Evolutionary conservation across 2,797 vertebrate genomes (phyloP), one percentile per base, ranked within the genome.

Genomic region (Semaprochilodus insignis): DNA sequence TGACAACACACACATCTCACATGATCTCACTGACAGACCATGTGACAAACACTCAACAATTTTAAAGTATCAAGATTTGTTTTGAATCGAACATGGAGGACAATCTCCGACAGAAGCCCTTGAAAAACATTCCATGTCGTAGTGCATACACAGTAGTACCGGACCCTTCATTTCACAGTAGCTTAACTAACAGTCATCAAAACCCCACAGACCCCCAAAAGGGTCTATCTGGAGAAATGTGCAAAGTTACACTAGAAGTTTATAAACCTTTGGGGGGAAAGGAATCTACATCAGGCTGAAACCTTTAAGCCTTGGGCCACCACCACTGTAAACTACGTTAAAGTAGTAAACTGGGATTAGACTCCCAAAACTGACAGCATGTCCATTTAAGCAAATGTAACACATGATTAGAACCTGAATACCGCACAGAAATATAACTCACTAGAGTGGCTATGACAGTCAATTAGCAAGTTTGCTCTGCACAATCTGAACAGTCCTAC

Each of bases 211-310:
- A 62, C 19, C 23, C 77, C 10, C 23, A 82, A 74, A 78, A 54
- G 84, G 72, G 60, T 85, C 66, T 83, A 84, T 63, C 52, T 55
- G 74, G 34, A 86, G 66, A 86, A 93, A 91, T 90, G 91, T 91
- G 87, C 87, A 88, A 59, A 72, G 71, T 86, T 17, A 74, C 0
- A 21, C n/a, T 2, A 78, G 54, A 34, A 25, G 31, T 44, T 62
- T 57, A 34, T 13, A 73, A 60, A 51, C 34, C 40, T 67, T 40
- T 23, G 6, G 4, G 71, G 6, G 6, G 51, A 73, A 52, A 17
- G 69, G 63, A 40, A 8, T 27, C 74, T 62, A 40, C 40, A 54
- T 71, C 67, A 34, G n/a, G 15, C 6, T 36, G 5, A 21, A 62
- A 51, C 0, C 2, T 76, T 44, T 44, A 84, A 65, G 31, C 71